Percentiles rank a stretch among this genome's conserved stretches.
Evolutionary conservation across 2,113 vertebrate genomes (phyloP).

Genomic region (Mionectes macconnelli): DNA sequence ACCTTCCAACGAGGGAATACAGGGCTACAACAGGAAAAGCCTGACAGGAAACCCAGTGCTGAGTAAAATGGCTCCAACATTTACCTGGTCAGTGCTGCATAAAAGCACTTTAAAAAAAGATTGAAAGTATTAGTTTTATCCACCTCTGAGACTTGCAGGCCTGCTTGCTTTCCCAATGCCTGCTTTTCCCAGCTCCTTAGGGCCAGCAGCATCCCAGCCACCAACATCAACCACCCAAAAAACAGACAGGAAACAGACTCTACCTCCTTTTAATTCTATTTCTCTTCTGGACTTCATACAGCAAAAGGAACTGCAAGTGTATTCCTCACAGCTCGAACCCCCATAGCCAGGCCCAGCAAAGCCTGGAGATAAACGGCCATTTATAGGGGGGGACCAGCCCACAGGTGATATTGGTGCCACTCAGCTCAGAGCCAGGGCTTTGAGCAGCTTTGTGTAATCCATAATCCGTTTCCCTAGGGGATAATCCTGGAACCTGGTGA

Average conservation of each 20-base stretch:
- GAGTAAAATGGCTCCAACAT: rapidly evolving
- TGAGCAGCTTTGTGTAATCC: not conserved
- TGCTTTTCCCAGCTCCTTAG: not conserved
- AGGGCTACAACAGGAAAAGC: rapidly evolving
- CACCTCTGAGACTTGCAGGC: not conserved
- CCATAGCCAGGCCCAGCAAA: not conserved
- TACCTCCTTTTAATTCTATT: not conserved
- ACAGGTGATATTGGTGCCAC: not conserved
- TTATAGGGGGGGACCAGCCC: not conserved
- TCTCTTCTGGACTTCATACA: not conserved
- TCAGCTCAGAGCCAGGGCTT: not conserved
- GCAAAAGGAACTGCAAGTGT: not conserved
- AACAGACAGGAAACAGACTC: not conserved
- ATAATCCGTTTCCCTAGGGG: not conserved
- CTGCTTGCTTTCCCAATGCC: not conserved
- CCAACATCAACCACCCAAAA: too few species aligned
- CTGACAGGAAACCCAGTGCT: rapidly evolving
- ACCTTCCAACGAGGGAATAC: not conserved
- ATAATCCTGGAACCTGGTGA: too few species aligned
- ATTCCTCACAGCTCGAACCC: not conserved
- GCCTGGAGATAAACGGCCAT: rapidly evolving
- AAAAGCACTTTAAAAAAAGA: rapidly evolving
- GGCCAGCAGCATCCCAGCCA: not conserved
- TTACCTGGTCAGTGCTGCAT: too few species aligned
- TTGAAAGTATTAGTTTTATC: not conserved